A percentile compares a stretch with the other conserved stretches of the same genome.
Conservation (phyloP, 2,113 vertebrate genomes). For the Ploceus nigricollis region DNA sequence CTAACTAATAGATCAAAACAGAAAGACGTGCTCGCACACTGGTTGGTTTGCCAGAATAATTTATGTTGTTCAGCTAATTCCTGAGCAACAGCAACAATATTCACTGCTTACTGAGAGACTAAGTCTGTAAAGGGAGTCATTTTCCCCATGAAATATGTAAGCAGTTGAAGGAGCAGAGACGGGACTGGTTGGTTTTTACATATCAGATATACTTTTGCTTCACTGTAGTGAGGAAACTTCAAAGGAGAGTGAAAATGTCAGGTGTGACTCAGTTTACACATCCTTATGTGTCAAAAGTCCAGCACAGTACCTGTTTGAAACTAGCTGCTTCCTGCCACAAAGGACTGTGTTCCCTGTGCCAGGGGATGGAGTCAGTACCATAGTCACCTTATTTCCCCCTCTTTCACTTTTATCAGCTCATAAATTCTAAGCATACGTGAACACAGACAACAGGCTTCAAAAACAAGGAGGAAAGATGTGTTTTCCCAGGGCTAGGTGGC, state of each 20-base stretch:
- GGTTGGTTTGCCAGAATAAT: not conserved
- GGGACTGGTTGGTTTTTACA: rapidly evolving
- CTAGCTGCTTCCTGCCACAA: not conserved
- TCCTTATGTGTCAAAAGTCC: not conserved
- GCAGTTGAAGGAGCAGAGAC: constrained; percentile 47
- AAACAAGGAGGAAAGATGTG: not conserved
- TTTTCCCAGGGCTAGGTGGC: not conserved
- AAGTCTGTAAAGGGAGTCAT: constrained; percentile 44
- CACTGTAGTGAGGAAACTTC: rapidly evolving
- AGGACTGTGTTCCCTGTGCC: not conserved
- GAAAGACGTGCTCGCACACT: not conserved
- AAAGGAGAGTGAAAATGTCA: not conserved
- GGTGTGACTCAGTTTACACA: not conserved
- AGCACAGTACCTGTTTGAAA: not conserved
- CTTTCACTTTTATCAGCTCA: not conserved
- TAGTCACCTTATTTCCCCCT: not conserved
- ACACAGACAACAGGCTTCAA: not conserved
- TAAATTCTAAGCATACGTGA: not conserved
- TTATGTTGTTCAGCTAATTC: constrained; percentile 37
- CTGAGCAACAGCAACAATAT: constrained; percentile 37
- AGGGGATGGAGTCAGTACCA: rapidly evolving
- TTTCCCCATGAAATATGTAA: constrained; percentile 45
- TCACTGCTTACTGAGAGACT: constrained; percentile 45
- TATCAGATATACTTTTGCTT: not conserved
- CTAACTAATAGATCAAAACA: not conserved